phyloP scores from a whole-genome alignment of 2,888 invertebrate species.

The Mechanitis mazaeus region DNA sequence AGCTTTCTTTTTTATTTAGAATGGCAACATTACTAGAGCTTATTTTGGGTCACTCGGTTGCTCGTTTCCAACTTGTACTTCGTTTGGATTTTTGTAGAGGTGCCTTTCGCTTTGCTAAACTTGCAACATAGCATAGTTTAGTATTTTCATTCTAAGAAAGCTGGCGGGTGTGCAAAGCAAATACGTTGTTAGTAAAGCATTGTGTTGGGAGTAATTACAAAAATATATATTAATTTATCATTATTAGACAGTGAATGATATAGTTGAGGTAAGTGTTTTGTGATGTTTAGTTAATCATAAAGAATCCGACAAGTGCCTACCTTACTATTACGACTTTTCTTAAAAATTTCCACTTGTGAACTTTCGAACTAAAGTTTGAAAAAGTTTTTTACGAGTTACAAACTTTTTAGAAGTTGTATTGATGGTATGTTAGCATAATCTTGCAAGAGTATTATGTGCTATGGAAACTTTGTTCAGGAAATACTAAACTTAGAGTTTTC shows the following conservation, averaged over 20 bases:
- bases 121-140: conserved; percentile 73
- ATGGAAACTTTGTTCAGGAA: conserved; percentile 68
- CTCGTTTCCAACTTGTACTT: conserved; percentile 70
- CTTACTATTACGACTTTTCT: conserved; percentile 70
- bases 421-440: conserved; percentile 44
- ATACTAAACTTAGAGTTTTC: conserved; percentile 77
- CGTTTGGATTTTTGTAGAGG: conserved; percentile 70
- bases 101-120: conserved; percentile 77
- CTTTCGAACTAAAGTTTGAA: conserved; percentile 70
- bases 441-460: conserved; percentile 44
- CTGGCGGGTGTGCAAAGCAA: conserved; percentile 76
- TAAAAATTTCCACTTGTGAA: conserved; percentile 75
- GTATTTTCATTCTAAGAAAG: conserved; percentile 75
- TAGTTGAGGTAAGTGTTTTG: conserved; percentile 68
- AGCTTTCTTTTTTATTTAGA: conserved; percentile 54
- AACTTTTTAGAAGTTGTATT: conserved; percentile 57
- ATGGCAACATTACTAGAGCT: conserved; percentile 71
- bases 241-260: conserved; percentile 63
- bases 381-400: conserved; percentile 62
- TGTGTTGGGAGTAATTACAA: conserved; percentile 45
- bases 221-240: conserved; percentile 48
- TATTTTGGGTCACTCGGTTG: conserved; percentile 76
- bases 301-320: conserved; percentile 56
- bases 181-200: conserved; percentile 50
- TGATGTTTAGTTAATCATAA: conserved; percentile 44